A percentile compares a stretch with the other conserved stretches of the same genome.
Conservation (phyloP, 1,140 invertebrate genomes). For the Maconellicoccus hirsutus region DNA sequence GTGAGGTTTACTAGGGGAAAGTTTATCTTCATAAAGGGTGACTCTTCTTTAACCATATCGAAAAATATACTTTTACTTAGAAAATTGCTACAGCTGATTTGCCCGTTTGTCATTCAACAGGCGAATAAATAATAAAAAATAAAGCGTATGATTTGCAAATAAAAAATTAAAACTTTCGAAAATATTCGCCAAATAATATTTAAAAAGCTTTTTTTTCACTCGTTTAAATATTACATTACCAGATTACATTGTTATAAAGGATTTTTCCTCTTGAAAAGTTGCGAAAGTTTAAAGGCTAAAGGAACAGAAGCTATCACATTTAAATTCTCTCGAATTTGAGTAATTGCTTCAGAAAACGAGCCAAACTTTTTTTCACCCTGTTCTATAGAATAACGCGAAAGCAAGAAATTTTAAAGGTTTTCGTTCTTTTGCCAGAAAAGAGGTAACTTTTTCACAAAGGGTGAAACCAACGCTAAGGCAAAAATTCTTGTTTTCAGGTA, state of each 20-base stretch:
- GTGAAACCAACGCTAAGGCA: background rate
- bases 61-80: no score
- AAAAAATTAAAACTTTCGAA: background rate
- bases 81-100: no score
- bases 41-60: no score
- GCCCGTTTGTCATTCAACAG: background rate
- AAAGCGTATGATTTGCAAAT: background rate
- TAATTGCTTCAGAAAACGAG: slow-evolving; percentile 3
- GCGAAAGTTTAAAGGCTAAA: background rate
- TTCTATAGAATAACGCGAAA: background rate
- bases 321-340: slow-evolving; percentile 4
- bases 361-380: background rate
- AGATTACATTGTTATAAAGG: slow-evolving; percentile 9
- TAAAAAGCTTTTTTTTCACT: background rate
- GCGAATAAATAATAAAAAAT: background rate
- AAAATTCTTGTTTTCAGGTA: background rate
- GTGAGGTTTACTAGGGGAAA: no score
- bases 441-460: background rate
- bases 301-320: slow-evolving; percentile 8
- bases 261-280: slow-evolving; percentile 4
- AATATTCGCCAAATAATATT: background rate
- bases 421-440: background rate
- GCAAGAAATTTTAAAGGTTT: background rate
- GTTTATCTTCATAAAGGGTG: no score
- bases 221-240: background rate